Evolutionary conservation across 2,113 vertebrate genomes (phyloP), one percentile per base, ranked within the genome.

Genomic region (Hypocryptadius cinnamomeus): DNA sequence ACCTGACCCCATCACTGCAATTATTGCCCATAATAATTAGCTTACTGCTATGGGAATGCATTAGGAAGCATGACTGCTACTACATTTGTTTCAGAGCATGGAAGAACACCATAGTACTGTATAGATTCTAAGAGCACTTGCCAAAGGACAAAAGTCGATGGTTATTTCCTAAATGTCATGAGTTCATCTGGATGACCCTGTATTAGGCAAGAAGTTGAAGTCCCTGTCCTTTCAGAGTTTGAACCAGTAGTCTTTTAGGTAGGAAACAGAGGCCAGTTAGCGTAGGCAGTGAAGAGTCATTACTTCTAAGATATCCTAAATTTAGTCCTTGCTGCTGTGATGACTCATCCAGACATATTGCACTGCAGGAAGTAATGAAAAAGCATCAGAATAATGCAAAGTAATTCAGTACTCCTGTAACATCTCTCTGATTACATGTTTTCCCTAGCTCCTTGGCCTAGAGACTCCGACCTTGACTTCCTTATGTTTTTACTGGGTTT

Each of bases 281-380:
- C 0, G 0, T 31, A 90, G 48, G 37, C 53, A 85, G 10, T 44
- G 54, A 74, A 69, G 37, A 77, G n/a, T 81, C 79, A 83, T 92
- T 85, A 66, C 63, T 95, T 93, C 39, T 87, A 72, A 93, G 31
- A 42, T 56, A 19, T 79, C 73, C 80, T 94, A 89, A 92, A 76
- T 93, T 93, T 93, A 95, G 73, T 76, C 65, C 42, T 93, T 87
- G 70, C 45, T 94, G 64, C 53, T 85, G 42, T 65, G 90, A 48
- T 90, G 85, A 94, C 64, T 94, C 90, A 96, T 44, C 14, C 44
- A 65, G 57, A 57, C 45, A 72, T 65, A 87, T 50, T 5, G 4
- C 45, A 57, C 81, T 76, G 54, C 57, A 91, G 70, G 80, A 90
- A 90, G 45, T 27, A 95, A 84, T 50, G 45, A 78, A 66, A 92